A percentile compares a stretch with the other conserved stretches of the same genome.
These are phyloP conservation scores for Protomyctophum bolini DNA, from an alignment of 2,113 vertebrate species.

Conservation along the genomic window DNA sequence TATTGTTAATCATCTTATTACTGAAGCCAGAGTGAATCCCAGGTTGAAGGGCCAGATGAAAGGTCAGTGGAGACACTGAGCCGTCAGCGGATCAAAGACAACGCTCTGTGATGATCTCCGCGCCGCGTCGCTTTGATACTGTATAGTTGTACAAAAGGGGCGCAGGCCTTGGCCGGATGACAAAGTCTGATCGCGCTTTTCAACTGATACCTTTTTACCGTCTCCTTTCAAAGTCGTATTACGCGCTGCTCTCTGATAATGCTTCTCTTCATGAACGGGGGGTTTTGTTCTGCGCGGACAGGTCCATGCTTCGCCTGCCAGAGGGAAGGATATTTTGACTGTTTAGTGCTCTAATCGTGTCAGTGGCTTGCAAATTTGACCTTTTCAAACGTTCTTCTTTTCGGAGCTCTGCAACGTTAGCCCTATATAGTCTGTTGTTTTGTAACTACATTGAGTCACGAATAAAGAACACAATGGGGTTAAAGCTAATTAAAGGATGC, in stretches of 20 bases:
- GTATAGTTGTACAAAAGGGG: slow-evolving; percentile 59
- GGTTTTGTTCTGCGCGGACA: slow-evolving; percentile 48
- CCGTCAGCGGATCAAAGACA: slow-evolving; percentile 71
- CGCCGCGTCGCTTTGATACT: slow-evolving; percentile 68
- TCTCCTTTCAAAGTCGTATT: slow-evolving; percentile 47
- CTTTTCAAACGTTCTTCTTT: too few species aligned
- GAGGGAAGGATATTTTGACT: slow-evolving; percentile 24
- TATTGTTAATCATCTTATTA: slow-evolving; percentile 75
- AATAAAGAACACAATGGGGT: too few species aligned
- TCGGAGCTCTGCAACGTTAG: too few species aligned
- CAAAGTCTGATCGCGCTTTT: slow-evolving; percentile 67
- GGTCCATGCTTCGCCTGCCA: slow-evolving; percentile 44
- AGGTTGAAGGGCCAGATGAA: slow-evolving; percentile 63
- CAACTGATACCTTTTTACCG: slow-evolving; percentile 56
- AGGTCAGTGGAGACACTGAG: slow-evolving; percentile 63
- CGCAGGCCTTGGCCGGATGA: slow-evolving; percentile 53
- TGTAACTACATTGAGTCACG: too few species aligned
- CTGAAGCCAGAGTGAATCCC: slow-evolving; percentile 61
- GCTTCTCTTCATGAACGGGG: slow-evolving; percentile 38
- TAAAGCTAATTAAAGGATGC: too few species aligned
- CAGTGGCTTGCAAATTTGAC: slow-evolving; percentile 37
- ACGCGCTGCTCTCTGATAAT: slow-evolving; percentile 30
- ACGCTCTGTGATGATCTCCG: slow-evolving; percentile 53
- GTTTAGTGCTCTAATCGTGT: slow-evolving; percentile 22
- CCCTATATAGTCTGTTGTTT: too few species aligned